These are phyloP conservation scores for Heliconius aoede DNA, from an alignment of 2,888 invertebrate genomes.

Conservation along the genomic window DNA sequence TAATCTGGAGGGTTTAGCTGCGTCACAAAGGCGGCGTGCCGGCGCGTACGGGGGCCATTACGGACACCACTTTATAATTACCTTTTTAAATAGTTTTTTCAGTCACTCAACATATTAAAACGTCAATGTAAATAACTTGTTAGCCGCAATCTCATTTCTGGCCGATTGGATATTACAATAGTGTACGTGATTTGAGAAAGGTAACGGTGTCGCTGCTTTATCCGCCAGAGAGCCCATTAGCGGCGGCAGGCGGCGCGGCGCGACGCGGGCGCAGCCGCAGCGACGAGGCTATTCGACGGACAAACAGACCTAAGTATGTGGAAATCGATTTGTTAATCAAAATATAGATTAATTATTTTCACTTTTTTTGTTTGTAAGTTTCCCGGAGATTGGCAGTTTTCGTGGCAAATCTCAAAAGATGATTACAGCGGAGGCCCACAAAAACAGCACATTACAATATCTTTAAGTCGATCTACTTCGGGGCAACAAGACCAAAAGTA, in stretches of 20 bases:
- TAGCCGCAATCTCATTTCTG: slow-evolving; percentile 84
- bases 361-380: slow-evolving; percentile 42
- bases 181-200: slow-evolving; percentile 84
- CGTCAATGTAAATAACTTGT: slow-evolving; percentile 85
- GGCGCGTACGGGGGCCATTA: slow-evolving; percentile 78
- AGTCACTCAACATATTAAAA: slow-evolving; percentile 80
- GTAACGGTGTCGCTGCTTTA: slow-evolving; percentile 83
- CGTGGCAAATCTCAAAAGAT: slow-evolving; percentile 40
- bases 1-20: slow-evolving; percentile 80
- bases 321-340: slow-evolving; percentile 63
- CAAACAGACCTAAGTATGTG: slow-evolving; percentile 51
- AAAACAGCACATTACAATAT: slow-evolving; percentile 45
- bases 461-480: slow-evolving; percentile 45
- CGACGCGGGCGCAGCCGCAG: slow-evolving; percentile 48
- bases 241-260: slow-evolving; percentile 54
- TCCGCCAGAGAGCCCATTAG: slow-evolving; percentile 79
- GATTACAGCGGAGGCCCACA: slow-evolving; percentile 33
- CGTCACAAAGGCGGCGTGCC: slow-evolving; percentile 78
- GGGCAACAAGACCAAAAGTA: slow-evolving; percentile 44
- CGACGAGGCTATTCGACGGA: slow-evolving; percentile 48
- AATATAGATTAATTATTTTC: slow-evolving; percentile 48
- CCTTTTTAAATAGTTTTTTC: slow-evolving; percentile 83
- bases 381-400: slow-evolving; percentile 40
- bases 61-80: slow-evolving; percentile 80
- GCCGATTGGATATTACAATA: slow-evolving; percentile 84